These are phyloP conservation scores for Melanotus villosus DNA, from an alignment of 2,888 invertebrate species.

Conservation along the genomic window DNA sequence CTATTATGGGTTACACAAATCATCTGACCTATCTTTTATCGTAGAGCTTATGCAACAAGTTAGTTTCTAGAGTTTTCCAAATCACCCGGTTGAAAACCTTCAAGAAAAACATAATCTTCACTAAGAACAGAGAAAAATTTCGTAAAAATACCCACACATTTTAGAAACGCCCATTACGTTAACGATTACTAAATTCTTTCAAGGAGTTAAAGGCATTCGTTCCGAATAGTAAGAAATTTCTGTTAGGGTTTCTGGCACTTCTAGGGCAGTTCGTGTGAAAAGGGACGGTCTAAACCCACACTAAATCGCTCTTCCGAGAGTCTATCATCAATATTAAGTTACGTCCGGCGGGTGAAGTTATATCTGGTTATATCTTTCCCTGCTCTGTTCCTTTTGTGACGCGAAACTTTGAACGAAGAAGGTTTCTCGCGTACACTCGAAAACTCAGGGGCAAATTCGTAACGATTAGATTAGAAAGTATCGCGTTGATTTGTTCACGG, in stretches of 20 bases:
- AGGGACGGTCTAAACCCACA: slow-evolving; percentile 51
- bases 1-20: no score
- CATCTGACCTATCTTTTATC: no score
- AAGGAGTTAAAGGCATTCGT: background rate
- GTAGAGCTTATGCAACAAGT: no score
- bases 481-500: background rate
- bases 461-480: background rate
- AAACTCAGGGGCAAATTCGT: background rate
- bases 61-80: no score
- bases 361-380: slow-evolving; percentile 57
- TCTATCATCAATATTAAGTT: slow-evolving; percentile 61
- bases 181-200: slow-evolving; percentile 2
- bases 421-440: background rate
- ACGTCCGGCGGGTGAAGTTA: slow-evolving; percentile 60
- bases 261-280: slow-evolving; percentile 24
- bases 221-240: background rate
- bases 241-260: slow-evolving; percentile 23
- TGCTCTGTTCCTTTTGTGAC: slow-evolving; percentile 37
- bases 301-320: slow-evolving; percentile 60
- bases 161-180: slow-evolving; percentile 11
- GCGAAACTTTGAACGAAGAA: slow-evolving; percentile 33
- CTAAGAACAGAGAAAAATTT: no score
- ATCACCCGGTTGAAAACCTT: no score
- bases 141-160: no score
- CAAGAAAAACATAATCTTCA: no score